Conservation (phyloP, 2,113 vertebrate species). For the Climacteris rufus region DNA sequence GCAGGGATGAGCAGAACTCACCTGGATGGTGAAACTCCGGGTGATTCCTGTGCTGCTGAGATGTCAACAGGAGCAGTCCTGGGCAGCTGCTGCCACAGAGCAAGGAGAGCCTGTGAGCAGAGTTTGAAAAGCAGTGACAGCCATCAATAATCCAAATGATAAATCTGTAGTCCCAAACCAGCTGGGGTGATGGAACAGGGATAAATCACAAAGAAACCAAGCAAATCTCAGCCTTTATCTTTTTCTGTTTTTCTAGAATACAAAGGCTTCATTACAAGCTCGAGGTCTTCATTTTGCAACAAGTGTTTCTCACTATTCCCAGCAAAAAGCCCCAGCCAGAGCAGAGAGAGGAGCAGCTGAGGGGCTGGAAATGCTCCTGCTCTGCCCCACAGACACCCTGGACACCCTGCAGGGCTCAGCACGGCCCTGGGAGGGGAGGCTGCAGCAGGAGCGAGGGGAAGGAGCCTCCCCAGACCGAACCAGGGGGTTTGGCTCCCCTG, state of each 20-base stretch:
- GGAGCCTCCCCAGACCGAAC: not conserved
- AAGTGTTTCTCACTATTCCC: rapidly evolving
- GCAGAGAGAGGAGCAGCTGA: not conserved
- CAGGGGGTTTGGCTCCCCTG: not conserved
- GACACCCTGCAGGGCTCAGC: not conserved
- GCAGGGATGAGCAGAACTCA: not conserved
- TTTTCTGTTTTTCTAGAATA: not conserved
- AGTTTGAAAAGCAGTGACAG: not conserved
- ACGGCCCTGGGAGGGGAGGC: not conserved
- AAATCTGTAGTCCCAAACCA: not conserved
- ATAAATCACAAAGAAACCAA: not conserved
- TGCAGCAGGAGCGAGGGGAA: rapidly evolving
- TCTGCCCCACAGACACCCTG: not conserved
- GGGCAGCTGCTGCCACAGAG: not conserved
- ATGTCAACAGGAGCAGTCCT: not conserved
- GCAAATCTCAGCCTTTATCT: not conserved
- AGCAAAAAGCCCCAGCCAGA: not conserved
- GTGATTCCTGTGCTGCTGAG: rapidly evolving
- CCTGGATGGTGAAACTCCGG: rapidly evolving
- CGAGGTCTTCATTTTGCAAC: not conserved
- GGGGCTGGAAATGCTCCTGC: rapidly evolving
- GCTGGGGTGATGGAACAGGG: not conserved
- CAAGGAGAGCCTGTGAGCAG: not conserved
- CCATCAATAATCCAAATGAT: not conserved
- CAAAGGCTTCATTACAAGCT: not conserved